A percentile compares a stretch with the other conserved stretches of the same genome.
These are phyloP conservation scores for Schizopygopsis pylzovi DNA, from an alignment of 2,797 vertebrate species.

Conservation along the genomic window DNA sequence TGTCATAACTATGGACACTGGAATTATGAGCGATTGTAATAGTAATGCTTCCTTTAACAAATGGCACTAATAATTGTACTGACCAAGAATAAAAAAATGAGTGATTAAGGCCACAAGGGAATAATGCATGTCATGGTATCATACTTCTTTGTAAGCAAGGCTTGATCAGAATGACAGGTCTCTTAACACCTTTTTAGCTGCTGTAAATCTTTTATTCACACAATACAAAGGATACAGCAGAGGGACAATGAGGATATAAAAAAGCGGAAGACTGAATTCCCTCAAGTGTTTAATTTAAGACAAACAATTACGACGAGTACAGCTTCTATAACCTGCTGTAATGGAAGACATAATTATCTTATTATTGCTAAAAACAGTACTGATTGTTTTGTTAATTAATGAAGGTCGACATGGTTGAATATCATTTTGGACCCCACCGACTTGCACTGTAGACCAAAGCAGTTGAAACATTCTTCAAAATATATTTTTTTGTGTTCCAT, in stretches of 20 bases:
- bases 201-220: slow-evolving; percentile 84
- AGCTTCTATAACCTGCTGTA: slow-evolving; percentile 30
- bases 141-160: slow-evolving; percentile 52
- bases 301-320: slow-evolving; percentile 55
- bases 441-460: neutral
- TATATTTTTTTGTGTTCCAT: neutral
- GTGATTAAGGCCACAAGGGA: slow-evolving; percentile 24
- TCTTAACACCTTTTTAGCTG: slow-evolving; percentile 81
- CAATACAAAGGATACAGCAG: slow-evolving; percentile 84
- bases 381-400: neutral
- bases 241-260: slow-evolving; percentile 85
- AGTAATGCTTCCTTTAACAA: neutral
- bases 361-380: neutral
- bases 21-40: neutral
- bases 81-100: slow-evolving; percentile 12
- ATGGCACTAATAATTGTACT: neutral
- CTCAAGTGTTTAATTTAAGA: slow-evolving; percentile 67
- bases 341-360: slow-evolving; percentile 24
- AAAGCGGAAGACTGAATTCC: slow-evolving; percentile 79
- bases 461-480: neutral
- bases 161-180: slow-evolving; percentile 78
- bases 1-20: neutral
- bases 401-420: neutral
- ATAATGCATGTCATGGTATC: slow-evolving; percentile 22
- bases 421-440: neutral